Conservation (phyloP, 2,888 invertebrate genomes). For the Pachydiplax longipennis region DNA sequence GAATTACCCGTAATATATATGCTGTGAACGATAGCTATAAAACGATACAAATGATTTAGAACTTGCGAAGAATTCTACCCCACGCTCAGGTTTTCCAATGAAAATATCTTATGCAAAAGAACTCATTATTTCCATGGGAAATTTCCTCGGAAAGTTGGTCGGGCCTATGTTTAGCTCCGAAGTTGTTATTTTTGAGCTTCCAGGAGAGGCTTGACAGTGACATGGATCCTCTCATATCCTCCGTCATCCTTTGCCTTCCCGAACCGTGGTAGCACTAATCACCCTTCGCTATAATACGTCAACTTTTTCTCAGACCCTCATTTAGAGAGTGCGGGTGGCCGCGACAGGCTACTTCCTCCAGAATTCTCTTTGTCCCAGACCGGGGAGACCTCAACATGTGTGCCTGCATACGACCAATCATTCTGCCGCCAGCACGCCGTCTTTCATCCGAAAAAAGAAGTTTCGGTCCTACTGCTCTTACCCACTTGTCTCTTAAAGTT, state of each 20-base stretch:
- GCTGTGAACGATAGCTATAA: no score
- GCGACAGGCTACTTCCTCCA: neutral
- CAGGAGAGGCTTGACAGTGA: no score
- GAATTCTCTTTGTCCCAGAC: neutral
- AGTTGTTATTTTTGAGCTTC: no score
- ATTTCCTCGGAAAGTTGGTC: no score
- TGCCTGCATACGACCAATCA: neutral
- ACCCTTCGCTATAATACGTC: neutral
- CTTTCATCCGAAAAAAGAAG: neutral
- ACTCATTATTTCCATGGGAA: no score
- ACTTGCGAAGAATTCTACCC: no score
- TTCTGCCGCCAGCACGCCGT: neutral
- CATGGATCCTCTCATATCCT: neutral
- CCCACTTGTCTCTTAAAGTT: neutral
- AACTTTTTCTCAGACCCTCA: neutral
- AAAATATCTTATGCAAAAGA: no score
- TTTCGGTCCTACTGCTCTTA: neutral
- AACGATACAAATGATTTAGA: no score
- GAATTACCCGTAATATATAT: no score
- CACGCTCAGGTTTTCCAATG: no score
- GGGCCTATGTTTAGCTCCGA: no score
- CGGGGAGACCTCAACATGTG: neutral
- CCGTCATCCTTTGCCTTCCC: neutral
- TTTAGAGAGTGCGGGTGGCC: slow-evolving; percentile 11
- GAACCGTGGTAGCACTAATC: neutral